phyloP scores from a whole-genome alignment of 2,888 invertebrate species.

The Hololepta plana region DNA sequence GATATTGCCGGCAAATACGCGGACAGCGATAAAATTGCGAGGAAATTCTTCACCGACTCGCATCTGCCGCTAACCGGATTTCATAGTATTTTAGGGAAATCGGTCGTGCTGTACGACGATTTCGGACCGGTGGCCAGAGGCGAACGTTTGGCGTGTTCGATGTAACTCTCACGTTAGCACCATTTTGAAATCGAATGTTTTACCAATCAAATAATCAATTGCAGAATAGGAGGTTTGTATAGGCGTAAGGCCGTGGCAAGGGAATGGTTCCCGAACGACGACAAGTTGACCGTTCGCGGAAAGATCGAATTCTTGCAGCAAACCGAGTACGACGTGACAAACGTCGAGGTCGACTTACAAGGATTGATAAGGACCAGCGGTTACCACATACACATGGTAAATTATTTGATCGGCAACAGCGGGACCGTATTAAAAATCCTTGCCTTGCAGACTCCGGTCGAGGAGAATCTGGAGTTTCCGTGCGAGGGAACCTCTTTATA shows the following conservation, averaged over 20 bases:
- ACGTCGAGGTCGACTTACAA: conserved; percentile 57
- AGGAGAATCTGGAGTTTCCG: conserved; percentile 69
- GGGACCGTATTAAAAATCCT: conserved; percentile 4
- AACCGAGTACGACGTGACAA: conserved; percentile 68
- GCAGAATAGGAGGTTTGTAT: conserved; percentile 53
- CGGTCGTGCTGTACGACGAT: conserved; percentile 75
- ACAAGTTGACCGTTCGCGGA: conserved; percentile 43
- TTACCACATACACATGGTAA: conserved; percentile 70
- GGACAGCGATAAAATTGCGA: conserved; percentile 44
- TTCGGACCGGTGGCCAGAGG: conserved; percentile 75
- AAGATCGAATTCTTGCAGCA: conserved; percentile 71
- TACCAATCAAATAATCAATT: conserved; percentile 2
- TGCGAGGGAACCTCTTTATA: conserved; percentile 69
- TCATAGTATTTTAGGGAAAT: conserved; percentile 56
- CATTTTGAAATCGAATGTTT: neutral
- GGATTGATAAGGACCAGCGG: conserved; percentile 48
- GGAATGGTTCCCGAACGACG: conserved; percentile 78
- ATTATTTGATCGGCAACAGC: conserved; percentile 11
- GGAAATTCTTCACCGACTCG: conserved; percentile 62
- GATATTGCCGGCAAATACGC: conserved; percentile 56
- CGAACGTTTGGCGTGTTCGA: conserved; percentile 73
- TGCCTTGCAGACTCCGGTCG: conserved; percentile 52
- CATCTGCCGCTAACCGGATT: conserved; percentile 59
- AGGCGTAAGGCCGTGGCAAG: conserved; percentile 68
- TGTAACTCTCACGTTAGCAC: conserved; percentile 32